Evolutionary conservation across 2,888 invertebrate species (phyloP).

Genomic region (Nipponacmea schrenckii): DNA sequence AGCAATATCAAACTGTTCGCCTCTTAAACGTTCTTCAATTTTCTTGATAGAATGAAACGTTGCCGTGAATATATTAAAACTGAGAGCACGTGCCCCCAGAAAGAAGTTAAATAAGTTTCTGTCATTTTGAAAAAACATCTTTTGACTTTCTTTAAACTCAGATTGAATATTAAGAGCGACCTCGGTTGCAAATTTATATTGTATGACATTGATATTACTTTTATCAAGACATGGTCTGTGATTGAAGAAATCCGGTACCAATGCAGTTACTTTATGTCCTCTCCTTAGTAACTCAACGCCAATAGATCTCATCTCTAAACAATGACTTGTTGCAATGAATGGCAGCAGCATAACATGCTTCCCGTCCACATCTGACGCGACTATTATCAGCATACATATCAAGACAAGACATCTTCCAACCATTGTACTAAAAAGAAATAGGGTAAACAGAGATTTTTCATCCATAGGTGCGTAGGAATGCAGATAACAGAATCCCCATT

Average conservation of each 20-base stretch:
- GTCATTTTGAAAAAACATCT: background rate
- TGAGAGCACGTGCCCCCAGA: background rate
- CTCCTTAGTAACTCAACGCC: constrained; percentile 15
- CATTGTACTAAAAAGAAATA: too few species aligned
- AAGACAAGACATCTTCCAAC: too few species aligned
- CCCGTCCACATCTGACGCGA: too few species aligned
- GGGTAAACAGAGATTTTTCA: too few species aligned
- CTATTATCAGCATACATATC: too few species aligned
- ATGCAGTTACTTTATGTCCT: constrained; percentile 19
- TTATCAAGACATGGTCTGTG: background rate
- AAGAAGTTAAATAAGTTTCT: background rate
- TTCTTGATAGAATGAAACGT: background rate
- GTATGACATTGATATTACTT: background rate
- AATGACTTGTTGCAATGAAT: constrained; percentile 6
- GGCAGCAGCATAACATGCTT: background rate
- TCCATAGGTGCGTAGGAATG: too few species aligned
- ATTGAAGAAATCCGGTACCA: constrained; percentile 10
- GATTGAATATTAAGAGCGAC: background rate
- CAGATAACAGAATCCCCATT: too few species aligned
- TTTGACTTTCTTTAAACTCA: background rate
- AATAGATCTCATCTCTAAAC: constrained; percentile 7
- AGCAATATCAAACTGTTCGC: background rate
- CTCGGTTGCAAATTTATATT: background rate
- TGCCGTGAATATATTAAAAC: background rate
- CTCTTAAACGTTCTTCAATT: too few species aligned